A percentile compares a stretch with the other conserved stretches of the same genome.
Conservation (phyloP, 2,113 vertebrate species). For the Notothenia coriiceps region DNA sequence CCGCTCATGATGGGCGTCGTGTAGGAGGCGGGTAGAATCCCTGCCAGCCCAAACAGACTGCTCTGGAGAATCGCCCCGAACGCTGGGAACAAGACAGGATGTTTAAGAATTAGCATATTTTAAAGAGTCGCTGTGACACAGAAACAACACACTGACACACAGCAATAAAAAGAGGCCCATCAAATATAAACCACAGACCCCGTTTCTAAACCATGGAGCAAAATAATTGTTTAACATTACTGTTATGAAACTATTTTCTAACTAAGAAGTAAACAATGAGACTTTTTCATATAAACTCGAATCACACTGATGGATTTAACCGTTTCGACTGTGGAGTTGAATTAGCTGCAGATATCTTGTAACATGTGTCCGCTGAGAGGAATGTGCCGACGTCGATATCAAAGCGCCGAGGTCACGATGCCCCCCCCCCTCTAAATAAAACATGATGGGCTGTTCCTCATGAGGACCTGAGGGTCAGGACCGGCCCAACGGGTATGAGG, state of each 20-base stretch:
- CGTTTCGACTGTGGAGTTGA: neutral
- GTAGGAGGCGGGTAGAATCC: conserved; percentile 92
- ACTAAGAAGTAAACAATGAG: neutral
- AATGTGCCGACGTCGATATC: conserved; percentile 57
- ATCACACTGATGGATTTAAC: neutral
- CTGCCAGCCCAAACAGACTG: conserved; percentile 94
- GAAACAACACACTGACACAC: neutral
- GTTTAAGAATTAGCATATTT: neutral
- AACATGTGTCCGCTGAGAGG: conserved; percentile 11
- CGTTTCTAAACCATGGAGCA: neutral
- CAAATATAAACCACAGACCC: neutral
- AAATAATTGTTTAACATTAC: neutral
- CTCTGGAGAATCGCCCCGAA: conserved; percentile 95
- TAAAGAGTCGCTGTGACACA: neutral
- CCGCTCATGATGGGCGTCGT: conserved; percentile 98
- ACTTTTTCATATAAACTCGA: neutral
- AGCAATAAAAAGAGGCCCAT: neutral
- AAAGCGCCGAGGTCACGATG: conserved; percentile 48
- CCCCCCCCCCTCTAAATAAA: conserved; percentile 44
- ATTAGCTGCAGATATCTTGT: conserved; percentile 1
- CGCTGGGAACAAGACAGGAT: conserved; percentile 74
- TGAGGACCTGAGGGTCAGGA: conserved; percentile 37
- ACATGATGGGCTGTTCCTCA: conserved; percentile 44
- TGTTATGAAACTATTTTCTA: neutral
- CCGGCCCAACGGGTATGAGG: conserved; percentile 20